Base-by-base conservation (phyloP, 1,140 invertebrate species). In the Paramacrobiotus metropolitanus region DNA sequence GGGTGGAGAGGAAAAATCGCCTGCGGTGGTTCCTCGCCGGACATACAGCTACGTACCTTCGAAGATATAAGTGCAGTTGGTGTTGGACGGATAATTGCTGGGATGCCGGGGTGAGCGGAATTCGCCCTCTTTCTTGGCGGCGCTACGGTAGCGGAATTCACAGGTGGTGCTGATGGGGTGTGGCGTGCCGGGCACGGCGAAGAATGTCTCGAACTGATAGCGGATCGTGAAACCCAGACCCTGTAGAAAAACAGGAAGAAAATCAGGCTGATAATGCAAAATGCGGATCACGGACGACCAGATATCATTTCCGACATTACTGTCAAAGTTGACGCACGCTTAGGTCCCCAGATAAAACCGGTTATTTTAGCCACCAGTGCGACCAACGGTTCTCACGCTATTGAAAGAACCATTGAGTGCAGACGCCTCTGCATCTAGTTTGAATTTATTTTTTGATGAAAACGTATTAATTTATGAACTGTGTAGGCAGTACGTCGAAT, bases 61-160 rank as follows among this genome's bases (percentile, higher is more conserved):
- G 73, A 95, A 90, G 66, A 83, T 79, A 75, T 91, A 96, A 45
- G 84, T 86, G 77, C 92, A 96, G 75, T 86, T 87, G 30, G 84
- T 88, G 68, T 84, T 83, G 67, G 85, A 87, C 59, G 89, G 89
- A 78, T 95, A 95, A 75, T 90, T 91, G 68, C 85, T 84, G 67
- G 91, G 91, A 79, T 93, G 88, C 44, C 90, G 80, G 15, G 92
- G 92, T 21, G 89, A 93, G 73, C 95, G 95, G 71, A 95, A 88
- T 66, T 87, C 84, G 21, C 91, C 91, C 59, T 79, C 79, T 71
- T 89, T 90, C 65, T 81, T 79, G 44, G 82, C 84, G 63, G 80
- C 81, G 72, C 87, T 92, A 61, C 81, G 79, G 74, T 94, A 96
- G 0, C 84, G 85, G 72, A 94, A 96, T 48, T 81, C 81, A 72